Base-by-base conservation (phyloP, 2,113 vertebrate genomes). In the Lamprotornis superbus region DNA sequence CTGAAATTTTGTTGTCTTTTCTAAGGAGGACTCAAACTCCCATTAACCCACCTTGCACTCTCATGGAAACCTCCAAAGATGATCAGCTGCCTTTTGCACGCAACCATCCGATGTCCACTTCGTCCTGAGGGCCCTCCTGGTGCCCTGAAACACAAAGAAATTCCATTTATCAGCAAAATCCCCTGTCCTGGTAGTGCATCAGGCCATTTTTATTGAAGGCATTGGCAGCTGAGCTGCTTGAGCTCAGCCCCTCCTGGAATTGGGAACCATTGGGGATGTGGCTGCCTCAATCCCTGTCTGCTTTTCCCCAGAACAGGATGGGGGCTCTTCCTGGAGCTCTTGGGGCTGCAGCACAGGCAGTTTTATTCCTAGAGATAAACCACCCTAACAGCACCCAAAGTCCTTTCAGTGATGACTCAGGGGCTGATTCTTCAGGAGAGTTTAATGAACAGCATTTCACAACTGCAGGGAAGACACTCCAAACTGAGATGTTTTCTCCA, bases 51-150 rank as follows among this genome's bases (percentile, higher is more conserved):
- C 99, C 99, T 98, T 11, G 98, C 63, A 10, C 98, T 99, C 95
- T 99, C 99, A 27, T 99, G 99, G 96, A 99, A 99, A 22, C 99
- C 99, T 87, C 99, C 99, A 15, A 99, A 99, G 87, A 99, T 67
- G 12, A 99, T 93, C 79, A 99, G 97, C 55, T 99, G 99, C 80
- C 97, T 98, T 97, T 98, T 99, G 93, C 98, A 98, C 50, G 97
- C 98, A 11, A 99, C 98, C 99, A 99, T 99, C 33, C 99, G 98
- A 93, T 99, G 99, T 8, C 99, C 99, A 30, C 99, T 99, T 77
- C 99, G 97, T 11, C 99, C 99, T 3, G 99, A 98, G 25, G 99
- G 99, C 33, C 98, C 99, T 2, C 99, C 99, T 9, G 98, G 46
- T 3, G 98, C 98, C 89, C 99, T 99, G 94, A 60, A 97, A 87